These are phyloP conservation scores for Virgularia gustaviana DNA, from an alignment of 92 coral and sea anemone genomes.

Conservation along the genomic window DNA sequence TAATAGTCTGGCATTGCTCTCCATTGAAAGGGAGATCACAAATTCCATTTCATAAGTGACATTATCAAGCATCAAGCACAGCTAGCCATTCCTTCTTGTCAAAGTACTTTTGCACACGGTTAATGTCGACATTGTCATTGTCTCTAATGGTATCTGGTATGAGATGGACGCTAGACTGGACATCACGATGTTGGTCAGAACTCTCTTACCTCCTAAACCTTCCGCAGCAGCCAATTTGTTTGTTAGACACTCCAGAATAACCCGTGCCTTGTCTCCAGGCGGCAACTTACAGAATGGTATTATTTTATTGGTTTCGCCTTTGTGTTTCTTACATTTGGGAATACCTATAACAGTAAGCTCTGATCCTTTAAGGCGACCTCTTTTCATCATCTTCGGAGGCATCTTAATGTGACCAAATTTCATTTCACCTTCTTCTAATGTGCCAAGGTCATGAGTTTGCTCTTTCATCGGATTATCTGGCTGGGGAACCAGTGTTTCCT, in stretches of 20 bases:
- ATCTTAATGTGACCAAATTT: constrained; percentile 7
- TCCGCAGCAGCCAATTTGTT: constrained; percentile 46
- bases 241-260: constrained; percentile 45
- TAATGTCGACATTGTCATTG: constrained; percentile 49
- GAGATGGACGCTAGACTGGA: constrained; percentile 21
- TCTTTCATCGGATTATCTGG: too few species aligned
- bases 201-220: constrained; percentile 42
- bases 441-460: too few species aligned
- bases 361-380: constrained; percentile 61
- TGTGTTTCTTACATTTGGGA: constrained; percentile 39
- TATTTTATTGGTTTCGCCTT: constrained; percentile 18
- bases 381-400: constrained; percentile 61
- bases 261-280: constrained; percentile 42
- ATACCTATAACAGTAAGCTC: constrained; percentile 57
- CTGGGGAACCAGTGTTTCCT: too few species aligned
- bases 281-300: constrained; percentile 44
- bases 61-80: constrained; percentile 35
- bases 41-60: too few species aligned
- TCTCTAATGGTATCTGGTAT: constrained; percentile 58
- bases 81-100: constrained; percentile 46
- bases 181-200: constrained; percentile 37
- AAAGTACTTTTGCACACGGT: constrained; percentile 52
- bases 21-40: too few species aligned
- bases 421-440: too few species aligned
- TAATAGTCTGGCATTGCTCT: too few species aligned